Evolutionary conservation across 2,113 vertebrate genomes (phyloP).

Genomic region (Sinocyclocheilus rhinocerous): DNA sequence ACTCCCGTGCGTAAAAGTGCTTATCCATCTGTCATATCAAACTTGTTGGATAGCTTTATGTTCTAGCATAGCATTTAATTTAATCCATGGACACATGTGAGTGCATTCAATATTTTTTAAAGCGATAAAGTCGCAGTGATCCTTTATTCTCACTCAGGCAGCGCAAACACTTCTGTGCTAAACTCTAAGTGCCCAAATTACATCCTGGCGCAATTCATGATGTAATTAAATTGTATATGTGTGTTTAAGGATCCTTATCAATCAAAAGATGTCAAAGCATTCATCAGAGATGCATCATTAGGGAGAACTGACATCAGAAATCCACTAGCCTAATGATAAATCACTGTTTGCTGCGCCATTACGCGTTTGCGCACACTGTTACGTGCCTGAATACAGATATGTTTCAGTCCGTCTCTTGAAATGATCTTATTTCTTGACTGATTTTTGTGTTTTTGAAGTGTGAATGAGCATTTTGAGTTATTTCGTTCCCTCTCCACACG

Average conservation of each 20-base stretch:
- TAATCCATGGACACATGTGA: neutral
- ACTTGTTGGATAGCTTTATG: neutral
- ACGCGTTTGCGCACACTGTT: neutral
- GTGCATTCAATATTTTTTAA: neutral
- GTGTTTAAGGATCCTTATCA: neutral
- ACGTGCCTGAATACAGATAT: neutral
- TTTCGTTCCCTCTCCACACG: constrained; percentile 37
- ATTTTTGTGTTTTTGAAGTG: constrained; percentile 33
- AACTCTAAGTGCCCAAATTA: neutral
- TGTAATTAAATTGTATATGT: neutral
- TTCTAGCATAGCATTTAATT: neutral
- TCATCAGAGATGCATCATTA: neutral
- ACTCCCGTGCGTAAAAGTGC: constrained; percentile 39
- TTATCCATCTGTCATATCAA: neutral
- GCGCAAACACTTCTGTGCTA: neutral
- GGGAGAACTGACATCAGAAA: neutral
- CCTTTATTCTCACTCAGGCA: neutral
- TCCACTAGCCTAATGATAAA: neutral
- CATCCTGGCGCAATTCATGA: neutral
- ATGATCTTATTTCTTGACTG: neutral
- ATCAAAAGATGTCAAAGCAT: neutral
- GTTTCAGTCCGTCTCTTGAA: neutral
- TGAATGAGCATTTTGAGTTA: neutral
- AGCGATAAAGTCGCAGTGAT: neutral
- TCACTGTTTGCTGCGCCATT: neutral